Evolutionary conservation across 2,113 vertebrate species (phyloP), one percentile per base, ranked within the genome.

Genomic region (Onychostoma macrolepis): DNA sequence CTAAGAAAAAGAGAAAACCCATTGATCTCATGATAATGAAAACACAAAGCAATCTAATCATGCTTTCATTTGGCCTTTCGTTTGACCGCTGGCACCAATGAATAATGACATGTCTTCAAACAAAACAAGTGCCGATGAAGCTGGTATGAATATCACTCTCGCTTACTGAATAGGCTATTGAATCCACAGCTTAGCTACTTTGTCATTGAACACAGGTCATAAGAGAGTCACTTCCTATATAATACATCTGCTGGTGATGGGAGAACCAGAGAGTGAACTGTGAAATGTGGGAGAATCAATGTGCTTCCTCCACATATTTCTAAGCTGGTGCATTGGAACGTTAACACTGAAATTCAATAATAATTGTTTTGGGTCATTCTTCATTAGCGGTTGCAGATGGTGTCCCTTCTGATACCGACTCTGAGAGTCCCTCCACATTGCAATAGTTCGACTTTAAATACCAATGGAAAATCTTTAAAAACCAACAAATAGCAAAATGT

Each of bases 91-190:
- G 24, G 86, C 83, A 87, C 88, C 78, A 87, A 58, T 85, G 84
- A 89, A 80, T 87, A 90, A 91, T 45, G 83, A 56, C 87, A 80
- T 84, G 86, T 84, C 89, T 71, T 79, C 85, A 85, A 88, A 89
- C 85, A 88, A 87, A 90, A 78, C 87, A 87, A 87, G 79, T 87
- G 83, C 53, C 8, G 9, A 75, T 69, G 58, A 53, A 84, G 80
- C 76, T 58, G 79, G 56, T 41, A 79, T 50, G 58, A 86, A 81
- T 85, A 89, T 82, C 89, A 88, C 53, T 28, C 74, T 85, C 56
- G 41, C 50, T 89, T 80, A 83, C 61, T 83, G 69, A 79, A 85
- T 58, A 19, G 72, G 28, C 21, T 71, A 61, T 83, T 87, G 78
- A 87, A 79, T 82, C 77, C 28, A 63, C 19, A 56, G 71, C 76